Evolutionary conservation across 2,888 invertebrate genomes (phyloP).

Genomic region (Diadromus collaris): DNA sequence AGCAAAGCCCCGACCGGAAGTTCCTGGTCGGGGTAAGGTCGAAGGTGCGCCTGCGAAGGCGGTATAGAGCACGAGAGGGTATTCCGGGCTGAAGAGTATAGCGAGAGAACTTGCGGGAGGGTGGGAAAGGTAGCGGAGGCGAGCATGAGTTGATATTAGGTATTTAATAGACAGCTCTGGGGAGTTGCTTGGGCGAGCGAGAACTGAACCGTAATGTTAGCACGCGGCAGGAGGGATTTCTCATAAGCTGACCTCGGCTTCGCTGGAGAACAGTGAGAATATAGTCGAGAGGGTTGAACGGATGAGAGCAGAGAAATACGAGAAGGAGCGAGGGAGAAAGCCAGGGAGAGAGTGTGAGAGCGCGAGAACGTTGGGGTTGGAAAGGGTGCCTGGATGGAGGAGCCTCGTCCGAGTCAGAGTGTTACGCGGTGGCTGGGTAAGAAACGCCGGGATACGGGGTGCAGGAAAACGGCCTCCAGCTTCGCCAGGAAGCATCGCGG

Average conservation of each 20-base stretch:
- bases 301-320: constrained; percentile 37
- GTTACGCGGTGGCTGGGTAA: constrained; percentile 9
- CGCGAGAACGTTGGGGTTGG: constrained; percentile 28
- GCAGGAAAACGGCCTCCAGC: constrained; percentile 29
- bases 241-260: constrained; percentile 74
- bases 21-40: constrained; percentile 33
- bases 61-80: constrained; percentile 22
- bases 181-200: constrained; percentile 71
- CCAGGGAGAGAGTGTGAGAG: not conserved
- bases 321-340: not conserved
- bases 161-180: constrained; percentile 77
- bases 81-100: constrained; percentile 21
- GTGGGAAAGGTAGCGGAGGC: constrained; percentile 29
- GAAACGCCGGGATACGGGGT: constrained; percentile 14
- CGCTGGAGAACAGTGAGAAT: constrained; percentile 62
- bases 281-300: constrained; percentile 67
- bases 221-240: constrained; percentile 75
- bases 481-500: constrained; percentile 45
- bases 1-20: constrained; percentile 42
- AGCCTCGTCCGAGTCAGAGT: constrained; percentile 7
- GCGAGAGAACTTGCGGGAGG: not conserved
- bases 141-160: constrained; percentile 75
- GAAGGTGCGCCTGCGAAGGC: constrained; percentile 31
- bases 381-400: constrained; percentile 41
- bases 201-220: constrained; percentile 74